Evolutionary conservation across 2,797 vertebrate genomes (phyloP).

Genomic region (Scleropages formosus): DNA sequence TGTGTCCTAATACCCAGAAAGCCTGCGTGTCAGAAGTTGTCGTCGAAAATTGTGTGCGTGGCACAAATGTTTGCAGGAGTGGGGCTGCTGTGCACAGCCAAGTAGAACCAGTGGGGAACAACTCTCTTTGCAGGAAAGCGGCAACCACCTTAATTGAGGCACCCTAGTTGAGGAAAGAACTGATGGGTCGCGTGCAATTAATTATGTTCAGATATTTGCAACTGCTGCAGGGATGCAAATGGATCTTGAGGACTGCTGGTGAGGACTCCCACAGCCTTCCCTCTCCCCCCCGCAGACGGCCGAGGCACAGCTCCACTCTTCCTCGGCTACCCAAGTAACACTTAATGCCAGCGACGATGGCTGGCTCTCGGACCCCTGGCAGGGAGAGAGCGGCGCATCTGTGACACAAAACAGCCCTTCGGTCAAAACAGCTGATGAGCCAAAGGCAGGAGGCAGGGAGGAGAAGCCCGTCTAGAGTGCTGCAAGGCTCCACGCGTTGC

Average conservation of each 20-base stretch:
- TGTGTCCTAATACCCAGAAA: too few species aligned
- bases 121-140: neutral
- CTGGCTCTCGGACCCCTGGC: neutral
- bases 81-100: neutral
- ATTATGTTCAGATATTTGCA: too few species aligned
- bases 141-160: too few species aligned
- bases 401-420: slow-evolving; percentile 9
- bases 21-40: too few species aligned
- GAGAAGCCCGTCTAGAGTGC: slow-evolving; percentile 20
- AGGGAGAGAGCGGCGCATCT: neutral
- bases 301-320: neutral
- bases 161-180: too few species aligned
- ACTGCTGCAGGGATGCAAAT: too few species aligned
- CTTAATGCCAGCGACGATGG: neutral
- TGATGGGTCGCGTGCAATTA: too few species aligned
- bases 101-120: neutral
- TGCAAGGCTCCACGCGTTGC: slow-evolving; percentile 18
- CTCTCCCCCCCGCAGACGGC: neutral
- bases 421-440: slow-evolving; percentile 11
- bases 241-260: too few species aligned
- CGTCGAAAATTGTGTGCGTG: too few species aligned
- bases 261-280: too few species aligned
- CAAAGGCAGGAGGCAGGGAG: slow-evolving; percentile 3
- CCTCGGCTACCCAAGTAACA: neutral
- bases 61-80: neutral